Base-by-base conservation (phyloP, 2,888 invertebrate species). In the Callosobruchus maculatus region DNA sequence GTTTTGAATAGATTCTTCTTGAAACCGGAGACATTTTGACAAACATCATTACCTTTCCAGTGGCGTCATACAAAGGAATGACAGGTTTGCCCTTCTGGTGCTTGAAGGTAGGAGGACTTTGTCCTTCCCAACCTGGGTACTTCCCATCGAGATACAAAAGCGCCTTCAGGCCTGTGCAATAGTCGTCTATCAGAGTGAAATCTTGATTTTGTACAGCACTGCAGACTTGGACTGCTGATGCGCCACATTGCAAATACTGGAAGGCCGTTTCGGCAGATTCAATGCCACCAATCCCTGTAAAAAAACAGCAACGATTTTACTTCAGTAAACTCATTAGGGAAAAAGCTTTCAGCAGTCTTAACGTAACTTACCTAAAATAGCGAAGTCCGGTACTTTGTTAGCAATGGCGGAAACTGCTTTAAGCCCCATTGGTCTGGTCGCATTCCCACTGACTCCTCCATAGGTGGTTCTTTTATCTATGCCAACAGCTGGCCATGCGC, bases 161-260 rank as follows among this genome's bases (percentile, higher is more conserved):
- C 0, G 97, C 91, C 86, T 96, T 95, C 18, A 99, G 88, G 0
- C 97, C 97, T 0, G 93, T 94, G 74, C 94, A 91, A 85, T 99
- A 99, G 87, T 99, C 99, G 13, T 98, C 95, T 70, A 99, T 93
- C 0, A 99, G 88, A 0, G 98, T 98, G 84, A 98, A 99, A 88
- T 99, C 99, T 88, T 99, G 99, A 88, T 99, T 99, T 87, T 99
- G 99, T 21, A 99, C 92, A 0, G 99, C 96, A 82, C 98, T 98
- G 88, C 99, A 96, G 74, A 98, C 91, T 91, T 99, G 99, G 0
- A 99, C 89, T 0, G 95, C 94, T 0, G 95, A 93, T 2, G 99
- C 97, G 0, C 99, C 99, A 78, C 96, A 95, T 84, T 96, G 92
- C 2, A 99, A 88, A 85, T 97, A 99, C 88, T 99, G 98, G n/a